phyloP scores from a whole-genome alignment of 2,113 vertebrate genomes.

The Caranx melampygus region DNA sequence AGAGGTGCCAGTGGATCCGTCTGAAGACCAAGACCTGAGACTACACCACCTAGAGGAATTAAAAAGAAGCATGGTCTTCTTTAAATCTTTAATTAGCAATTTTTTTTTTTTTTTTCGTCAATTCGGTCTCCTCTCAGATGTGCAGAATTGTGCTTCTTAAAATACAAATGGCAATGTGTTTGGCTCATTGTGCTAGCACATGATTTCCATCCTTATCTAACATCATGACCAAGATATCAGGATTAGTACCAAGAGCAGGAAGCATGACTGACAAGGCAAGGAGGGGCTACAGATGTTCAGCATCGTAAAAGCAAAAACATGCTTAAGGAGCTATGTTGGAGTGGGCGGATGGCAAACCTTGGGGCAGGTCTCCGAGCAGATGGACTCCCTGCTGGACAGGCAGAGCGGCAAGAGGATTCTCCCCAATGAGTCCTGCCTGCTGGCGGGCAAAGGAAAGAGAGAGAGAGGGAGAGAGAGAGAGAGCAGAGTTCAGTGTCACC shows the following conservation, averaged over 20 bases:
- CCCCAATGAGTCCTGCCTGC: conserved; percentile 91
- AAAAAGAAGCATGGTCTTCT: background rate
- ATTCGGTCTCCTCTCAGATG: background rate
- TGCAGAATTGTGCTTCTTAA: background rate
- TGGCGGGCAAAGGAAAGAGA: conserved; percentile 50
- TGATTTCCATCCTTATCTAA: background rate
- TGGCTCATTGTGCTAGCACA: background rate
- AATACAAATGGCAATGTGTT: background rate
- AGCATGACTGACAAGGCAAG: background rate
- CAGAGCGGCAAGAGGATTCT: conserved; percentile 86
- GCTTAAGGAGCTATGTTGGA: conserved; percentile 35
- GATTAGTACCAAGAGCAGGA: background rate
- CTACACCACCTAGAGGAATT: conserved; percentile 56
- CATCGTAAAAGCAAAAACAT: conserved; percentile 25
- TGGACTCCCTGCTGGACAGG: conserved; percentile 83
- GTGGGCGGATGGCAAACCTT: conserved; percentile 74
- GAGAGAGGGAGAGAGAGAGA: conserved; percentile 40
- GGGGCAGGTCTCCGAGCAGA: conserved; percentile 83
- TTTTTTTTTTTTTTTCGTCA: background rate
- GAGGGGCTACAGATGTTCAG: conserved; percentile 51
- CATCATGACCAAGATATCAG: background rate
- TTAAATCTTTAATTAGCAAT: background rate
- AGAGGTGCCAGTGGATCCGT: conserved; percentile 81
- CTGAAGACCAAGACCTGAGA: conserved; percentile 81
- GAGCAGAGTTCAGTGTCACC: conserved; percentile 52